phyloP scores from a whole-genome alignment of 2,888 invertebrate species.

The Nebria brevicollis region DNA sequence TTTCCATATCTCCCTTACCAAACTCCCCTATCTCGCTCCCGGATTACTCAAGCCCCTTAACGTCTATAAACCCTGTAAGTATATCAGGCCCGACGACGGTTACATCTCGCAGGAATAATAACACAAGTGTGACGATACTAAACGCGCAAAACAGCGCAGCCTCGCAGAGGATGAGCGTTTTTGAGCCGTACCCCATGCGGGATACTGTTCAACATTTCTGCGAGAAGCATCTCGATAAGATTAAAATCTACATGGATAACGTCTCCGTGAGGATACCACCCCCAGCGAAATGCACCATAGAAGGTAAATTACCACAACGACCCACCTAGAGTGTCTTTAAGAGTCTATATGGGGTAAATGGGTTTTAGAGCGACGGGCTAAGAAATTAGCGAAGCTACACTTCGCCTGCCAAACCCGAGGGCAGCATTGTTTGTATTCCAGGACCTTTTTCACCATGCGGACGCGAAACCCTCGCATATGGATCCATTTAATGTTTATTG shows the following conservation, averaged over 20 bases:
- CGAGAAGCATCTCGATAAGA: conserved; percentile 92
- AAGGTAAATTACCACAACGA: conserved; percentile 69
- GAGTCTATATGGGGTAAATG: too few relatives aligned
- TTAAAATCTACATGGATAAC: conserved; percentile 90
- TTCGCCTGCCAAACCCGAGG: conserved; percentile 88
- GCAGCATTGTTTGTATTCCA: conserved; percentile 87
- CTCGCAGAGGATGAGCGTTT: conserved; percentile 78
- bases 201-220: conserved; percentile 96
- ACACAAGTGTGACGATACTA: conserved; percentile 82
- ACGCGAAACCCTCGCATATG: conserved; percentile 87
- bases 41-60: background rate
- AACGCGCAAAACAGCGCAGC: conserved; percentile 64
- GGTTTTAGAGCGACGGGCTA: conserved; percentile 76
- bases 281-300: conserved; percentile 92
- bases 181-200: conserved; percentile 90
- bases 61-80: conserved; percentile 61
- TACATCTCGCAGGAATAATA: conserved; percentile 68
- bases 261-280: conserved; percentile 86
- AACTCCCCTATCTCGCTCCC: conserved; percentile 54
- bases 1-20: conserved; percentile 53
- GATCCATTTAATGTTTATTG: conserved; percentile 97
- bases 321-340: too few relatives aligned
- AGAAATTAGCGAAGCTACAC: conserved; percentile 87
- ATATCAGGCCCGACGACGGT: conserved; percentile 73
- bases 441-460: conserved; percentile 80